Base-by-base conservation (phyloP, 1,140 invertebrate genomes). In the Brachionus sp. region DNA sequence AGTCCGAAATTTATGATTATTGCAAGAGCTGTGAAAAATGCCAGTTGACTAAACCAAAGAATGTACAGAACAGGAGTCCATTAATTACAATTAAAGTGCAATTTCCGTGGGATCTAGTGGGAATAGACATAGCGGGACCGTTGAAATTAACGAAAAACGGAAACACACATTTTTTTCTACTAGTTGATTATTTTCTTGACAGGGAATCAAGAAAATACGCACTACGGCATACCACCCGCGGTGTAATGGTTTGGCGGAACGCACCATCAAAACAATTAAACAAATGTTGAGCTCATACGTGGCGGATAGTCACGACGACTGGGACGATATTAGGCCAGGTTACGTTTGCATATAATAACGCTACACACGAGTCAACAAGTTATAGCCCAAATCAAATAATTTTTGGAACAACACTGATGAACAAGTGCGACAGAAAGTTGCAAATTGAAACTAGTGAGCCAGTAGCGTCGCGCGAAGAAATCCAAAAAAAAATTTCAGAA, bases 161-260 rank as follows among this genome's bases (percentile, higher is more conserved):
- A 0, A 86, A 87, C 23, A 85, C 84, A 16, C 85, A 86, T 35
- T 85, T 88, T 33, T 39, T 86, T 5, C 84, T 86, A 19, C 75
- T 85, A 0, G 84, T 84, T 3, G 86, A 88, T 77, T 86, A 87
- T 83, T 85, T 86, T n/a, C 87, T 87, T 3, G 5, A 23, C 5
- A 25, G 7, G 42, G 33, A 50, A 39, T 78, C 6, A 53, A 62
- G 5, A 78, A 78, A 62, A 83, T 85, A 10, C 37, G 84, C 9
- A 88, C 87, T 1, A 84, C 84, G 5, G 78, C 86, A 0, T 88
- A 87, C 62, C 84, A 87, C 68, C 87, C 88, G 3, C 84, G 85
- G 42, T 78, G 85, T 0, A 87, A 89, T 70, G 87, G 88, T 0
- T 39, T 86, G 39, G 84, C 86, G 0, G 85, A 87, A 44, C 83